A percentile compares a stretch with the other conserved stretches of the same genome.
Conservation (phyloP, 2,113 vertebrate genomes). For the Chloroceryle aenea region DNA sequence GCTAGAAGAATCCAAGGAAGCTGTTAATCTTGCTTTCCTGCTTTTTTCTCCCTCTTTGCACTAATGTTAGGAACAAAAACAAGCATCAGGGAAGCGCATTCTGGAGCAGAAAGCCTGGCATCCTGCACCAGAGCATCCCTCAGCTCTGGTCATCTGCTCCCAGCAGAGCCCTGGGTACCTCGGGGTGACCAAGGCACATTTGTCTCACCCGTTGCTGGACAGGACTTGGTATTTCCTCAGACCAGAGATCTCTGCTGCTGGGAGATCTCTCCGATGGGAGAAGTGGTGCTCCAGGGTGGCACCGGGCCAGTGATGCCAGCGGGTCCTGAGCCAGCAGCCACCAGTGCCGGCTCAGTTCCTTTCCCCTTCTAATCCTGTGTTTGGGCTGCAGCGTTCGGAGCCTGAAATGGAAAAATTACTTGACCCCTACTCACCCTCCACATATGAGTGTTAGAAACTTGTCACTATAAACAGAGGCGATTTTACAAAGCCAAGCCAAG, state of each 20-base stretch:
- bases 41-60: background rate
- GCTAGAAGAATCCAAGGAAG: background rate
- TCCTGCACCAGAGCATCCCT: background rate
- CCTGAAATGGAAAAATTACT: background rate
- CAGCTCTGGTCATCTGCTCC: accelerated
- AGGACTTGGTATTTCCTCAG: background rate
- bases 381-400: background rate
- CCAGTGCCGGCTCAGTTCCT: background rate
- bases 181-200: accelerated
- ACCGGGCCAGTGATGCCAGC: accelerated
- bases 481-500: background rate
- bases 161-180: background rate
- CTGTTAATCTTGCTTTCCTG: background rate
- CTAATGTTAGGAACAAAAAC: background rate
- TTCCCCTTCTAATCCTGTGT: background rate
- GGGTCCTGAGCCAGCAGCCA: background rate
- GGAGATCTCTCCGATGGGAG: no score
- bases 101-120: background rate
- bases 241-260: accelerated
- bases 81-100: background rate
- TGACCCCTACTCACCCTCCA: background rate
- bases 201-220: background rate
- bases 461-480: background rate
- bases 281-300: accelerated
- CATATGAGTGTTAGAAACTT: accelerated